Evolutionary conservation across 2,797 vertebrate species (phyloP).

Genomic region (Mormyrops attenuatus): DNA sequence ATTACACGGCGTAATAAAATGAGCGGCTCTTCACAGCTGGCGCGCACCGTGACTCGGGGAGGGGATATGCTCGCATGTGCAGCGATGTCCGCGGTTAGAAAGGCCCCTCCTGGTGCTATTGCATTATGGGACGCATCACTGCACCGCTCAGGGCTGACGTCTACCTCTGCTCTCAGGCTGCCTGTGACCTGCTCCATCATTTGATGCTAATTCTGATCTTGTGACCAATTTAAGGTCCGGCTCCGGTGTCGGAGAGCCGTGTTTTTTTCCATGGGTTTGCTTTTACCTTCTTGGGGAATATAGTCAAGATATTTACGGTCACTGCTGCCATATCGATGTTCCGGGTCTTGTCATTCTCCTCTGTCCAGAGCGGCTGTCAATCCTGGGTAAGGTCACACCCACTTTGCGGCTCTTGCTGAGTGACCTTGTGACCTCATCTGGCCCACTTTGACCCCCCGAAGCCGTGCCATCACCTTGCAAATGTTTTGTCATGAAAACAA

Average conservation of each 20-base stretch:
- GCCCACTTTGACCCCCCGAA: not conserved
- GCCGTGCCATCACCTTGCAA: not conserved
- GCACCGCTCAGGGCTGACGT: not conserved
- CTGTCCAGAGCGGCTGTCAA: not conserved
- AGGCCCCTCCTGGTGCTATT: slow-evolving; percentile 1
- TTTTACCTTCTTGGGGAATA: not conserved
- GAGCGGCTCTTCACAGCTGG: slow-evolving; percentile 6
- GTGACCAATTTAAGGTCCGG: slow-evolving; percentile 15
- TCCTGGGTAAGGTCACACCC: not conserved
- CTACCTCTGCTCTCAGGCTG: slow-evolving; percentile 16
- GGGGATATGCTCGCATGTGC: slow-evolving; percentile 16
- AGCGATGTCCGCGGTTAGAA: slow-evolving; percentile 24
- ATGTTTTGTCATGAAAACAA: not conserved
- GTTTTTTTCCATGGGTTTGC: not conserved
- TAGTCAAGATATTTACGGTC: not conserved
- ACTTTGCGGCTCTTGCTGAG: not conserved
- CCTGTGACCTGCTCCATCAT: not conserved
- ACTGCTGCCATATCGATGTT: not conserved
- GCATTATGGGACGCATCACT: not conserved
- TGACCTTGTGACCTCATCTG: not conserved
- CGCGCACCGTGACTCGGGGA: slow-evolving; percentile 18
- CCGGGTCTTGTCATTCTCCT: not conserved
- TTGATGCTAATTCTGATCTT: slow-evolving; percentile 20
- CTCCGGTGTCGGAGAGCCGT: not conserved
- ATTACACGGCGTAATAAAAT: slow-evolving; percentile 21